Conservation (phyloP, 1,140 invertebrate genomes). For the Thaumatotibia leucotreta region DNA sequence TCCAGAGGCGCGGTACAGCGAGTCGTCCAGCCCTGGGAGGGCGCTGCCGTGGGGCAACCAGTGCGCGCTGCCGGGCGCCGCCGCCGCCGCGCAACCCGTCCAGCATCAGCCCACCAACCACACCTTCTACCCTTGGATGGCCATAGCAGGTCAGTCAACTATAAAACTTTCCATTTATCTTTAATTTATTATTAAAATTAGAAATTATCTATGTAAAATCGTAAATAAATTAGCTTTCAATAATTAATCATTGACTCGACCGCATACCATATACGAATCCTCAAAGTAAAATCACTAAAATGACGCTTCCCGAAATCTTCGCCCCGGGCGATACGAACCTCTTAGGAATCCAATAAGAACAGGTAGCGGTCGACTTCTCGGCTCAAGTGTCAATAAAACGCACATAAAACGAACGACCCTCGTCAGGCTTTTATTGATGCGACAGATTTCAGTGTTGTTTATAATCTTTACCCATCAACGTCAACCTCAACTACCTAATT, state of each 20-base stretch:
- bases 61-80: slow-evolving; percentile 86
- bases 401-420: slow-evolving; percentile 64
- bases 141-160: slow-evolving; percentile 93
- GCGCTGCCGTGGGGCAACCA: slow-evolving; percentile 85
- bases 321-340: slow-evolving; percentile 22
- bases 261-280: slow-evolving; percentile 19
- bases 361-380: slow-evolving; percentile 37
- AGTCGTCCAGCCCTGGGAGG: slow-evolving; percentile 83
- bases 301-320: slow-evolving; percentile 22
- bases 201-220: slow-evolving; percentile 1
- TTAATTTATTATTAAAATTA: not conserved
- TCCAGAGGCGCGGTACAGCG: slow-evolving; percentile 88
- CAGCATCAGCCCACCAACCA: slow-evolving; percentile 93
- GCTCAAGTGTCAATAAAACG: slow-evolving; percentile 62
- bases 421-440: slow-evolving; percentile 64
- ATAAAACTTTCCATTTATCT: not conserved
- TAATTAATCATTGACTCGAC: slow-evolving; percentile 19
- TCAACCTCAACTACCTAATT: slow-evolving; percentile 24
- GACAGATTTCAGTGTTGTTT: slow-evolving; percentile 59
- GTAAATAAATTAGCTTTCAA: slow-evolving; percentile 3
- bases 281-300: slow-evolving; percentile 28
- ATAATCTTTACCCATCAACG: slow-evolving; percentile 42
- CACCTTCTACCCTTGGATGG: slow-evolving; percentile 98
- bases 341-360: slow-evolving; percentile 54
- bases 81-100: slow-evolving; percentile 88